Percentiles rank a stretch among this genome's conserved stretches.
Conservation (phyloP, 2,113 vertebrate genomes). For the Cathartes aura region DNA sequence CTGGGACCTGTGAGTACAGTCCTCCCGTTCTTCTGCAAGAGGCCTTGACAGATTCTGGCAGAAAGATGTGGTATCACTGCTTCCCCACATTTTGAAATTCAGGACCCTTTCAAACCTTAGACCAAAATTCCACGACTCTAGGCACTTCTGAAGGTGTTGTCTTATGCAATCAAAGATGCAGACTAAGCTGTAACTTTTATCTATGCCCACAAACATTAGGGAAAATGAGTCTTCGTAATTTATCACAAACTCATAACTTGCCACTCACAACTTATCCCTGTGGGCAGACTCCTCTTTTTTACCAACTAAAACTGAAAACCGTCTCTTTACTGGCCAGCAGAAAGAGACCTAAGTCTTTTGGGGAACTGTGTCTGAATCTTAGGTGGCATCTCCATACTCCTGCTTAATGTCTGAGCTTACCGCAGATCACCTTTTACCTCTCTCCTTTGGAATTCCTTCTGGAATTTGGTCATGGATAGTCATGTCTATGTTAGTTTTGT, state of each 20-base stretch:
- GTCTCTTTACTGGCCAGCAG: background rate
- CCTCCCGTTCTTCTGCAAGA: background rate
- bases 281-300: background rate
- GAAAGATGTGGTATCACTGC: background rate
- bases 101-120: background rate
- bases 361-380: background rate
- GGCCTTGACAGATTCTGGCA: background rate
- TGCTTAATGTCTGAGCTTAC: background rate
- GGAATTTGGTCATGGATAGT: accelerated
- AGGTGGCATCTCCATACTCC: background rate
- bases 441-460: background rate
- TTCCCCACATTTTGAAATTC: background rate
- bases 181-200: background rate
- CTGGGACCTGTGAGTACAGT: background rate
- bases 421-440: background rate
- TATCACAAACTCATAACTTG: background rate
- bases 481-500: background rate
- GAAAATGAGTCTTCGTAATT: background rate
- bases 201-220: background rate
- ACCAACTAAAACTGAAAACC: background rate
- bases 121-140: accelerated
- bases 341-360: background rate
- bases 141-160: background rate
- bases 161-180: background rate
- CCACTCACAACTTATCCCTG: background rate